Conservation (phyloP, 2,888 invertebrate genomes). For the Himalopsyche kuldschensis region DNA sequence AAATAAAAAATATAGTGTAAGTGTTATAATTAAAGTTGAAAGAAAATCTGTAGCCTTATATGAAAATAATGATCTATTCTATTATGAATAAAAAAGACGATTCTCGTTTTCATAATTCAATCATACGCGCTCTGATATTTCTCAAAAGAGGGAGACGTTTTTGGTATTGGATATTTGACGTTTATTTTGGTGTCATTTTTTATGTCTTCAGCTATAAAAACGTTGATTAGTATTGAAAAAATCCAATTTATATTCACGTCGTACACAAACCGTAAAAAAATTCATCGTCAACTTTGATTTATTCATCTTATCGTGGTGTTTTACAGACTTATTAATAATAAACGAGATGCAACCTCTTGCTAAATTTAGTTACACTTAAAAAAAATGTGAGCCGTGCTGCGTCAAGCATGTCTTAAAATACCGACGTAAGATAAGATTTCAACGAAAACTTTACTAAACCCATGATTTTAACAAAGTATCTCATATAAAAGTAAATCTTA, state of each 20-base stretch:
- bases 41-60: no score
- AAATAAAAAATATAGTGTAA: no score
- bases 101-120: background rate
- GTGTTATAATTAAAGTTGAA: no score
- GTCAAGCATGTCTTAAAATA: no score
- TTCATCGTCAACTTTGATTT: conserved; percentile 17
- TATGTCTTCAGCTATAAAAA: conserved; percentile 15
- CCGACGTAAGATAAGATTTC: no score
- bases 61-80: background rate
- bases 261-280: conserved; percentile 21
- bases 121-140: background rate
- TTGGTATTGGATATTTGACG: background rate
- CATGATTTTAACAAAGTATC: no score
- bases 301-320: conserved; percentile 26
- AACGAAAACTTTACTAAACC: no score
- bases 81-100: background rate
- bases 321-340: conserved; percentile 29
- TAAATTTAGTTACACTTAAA: background rate
- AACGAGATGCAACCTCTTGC: conserved; percentile 13
- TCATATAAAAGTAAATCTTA: no score
- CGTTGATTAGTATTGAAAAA: conserved; percentile 32
- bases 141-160: background rate
- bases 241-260: conserved; percentile 31
- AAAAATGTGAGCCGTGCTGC: background rate
- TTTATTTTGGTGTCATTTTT: conserved; percentile 1